These are phyloP conservation scores for Campoletis raptor DNA, from an alignment of 2,888 invertebrate species.

Conservation along the genomic window DNA sequence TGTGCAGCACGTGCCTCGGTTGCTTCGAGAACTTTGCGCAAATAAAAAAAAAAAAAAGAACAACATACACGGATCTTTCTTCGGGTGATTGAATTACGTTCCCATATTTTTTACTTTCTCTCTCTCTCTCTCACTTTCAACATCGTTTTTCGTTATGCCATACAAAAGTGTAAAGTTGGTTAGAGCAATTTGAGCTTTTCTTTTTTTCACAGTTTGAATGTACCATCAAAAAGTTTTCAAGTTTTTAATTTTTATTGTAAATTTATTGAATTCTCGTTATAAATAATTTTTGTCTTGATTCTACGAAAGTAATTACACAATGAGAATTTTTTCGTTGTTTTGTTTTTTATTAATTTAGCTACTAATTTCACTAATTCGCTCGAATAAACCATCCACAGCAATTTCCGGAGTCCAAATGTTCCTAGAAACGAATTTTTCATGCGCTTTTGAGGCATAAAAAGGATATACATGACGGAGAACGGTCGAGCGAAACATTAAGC, in stretches of 20 bases:
- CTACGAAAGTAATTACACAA: background rate
- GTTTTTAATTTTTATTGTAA: background rate
- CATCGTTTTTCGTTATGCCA: background rate
- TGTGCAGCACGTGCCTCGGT: constrained; percentile 3
- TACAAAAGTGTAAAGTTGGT: constrained; percentile 21
- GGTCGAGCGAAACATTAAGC: background rate
- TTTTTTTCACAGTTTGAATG: background rate
- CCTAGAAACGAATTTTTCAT: constrained; percentile 10
- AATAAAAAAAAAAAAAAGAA: background rate
- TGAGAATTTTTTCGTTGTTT: background rate
- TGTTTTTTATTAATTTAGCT: background rate
- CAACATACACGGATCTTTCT: background rate
- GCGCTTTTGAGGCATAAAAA: background rate
- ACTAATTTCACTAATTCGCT: background rate
- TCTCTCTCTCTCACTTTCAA: background rate
- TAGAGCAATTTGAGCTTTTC: background rate
- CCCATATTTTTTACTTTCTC: background rate
- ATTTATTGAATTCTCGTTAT: too few species aligned
- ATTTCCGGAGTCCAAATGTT: background rate
- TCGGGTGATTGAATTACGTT: background rate
- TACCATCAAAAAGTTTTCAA: background rate
- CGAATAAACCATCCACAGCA: background rate
- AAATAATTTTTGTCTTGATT: background rate
- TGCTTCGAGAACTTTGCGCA: background rate
- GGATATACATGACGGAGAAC: background rate